Evolutionary conservation across 2,113 vertebrate species (phyloP), one percentile per base, ranked within the genome.

Genomic region (Agelaius tricolor): DNA sequence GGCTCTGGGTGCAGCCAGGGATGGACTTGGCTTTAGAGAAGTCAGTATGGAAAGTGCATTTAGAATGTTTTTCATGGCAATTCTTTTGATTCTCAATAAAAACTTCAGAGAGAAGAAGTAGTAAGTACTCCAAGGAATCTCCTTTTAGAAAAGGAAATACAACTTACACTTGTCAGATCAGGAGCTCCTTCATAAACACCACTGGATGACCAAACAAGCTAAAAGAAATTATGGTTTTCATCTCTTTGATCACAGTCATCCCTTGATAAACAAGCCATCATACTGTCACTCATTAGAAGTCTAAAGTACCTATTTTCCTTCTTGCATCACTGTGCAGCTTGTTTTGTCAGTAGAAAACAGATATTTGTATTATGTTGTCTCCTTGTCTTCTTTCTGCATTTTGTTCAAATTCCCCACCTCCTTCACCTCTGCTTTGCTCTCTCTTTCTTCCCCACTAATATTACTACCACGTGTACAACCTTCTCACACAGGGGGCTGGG

Each of bases 391-490:
- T 84, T 95, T 76, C 72, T 90, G 33, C 18, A 51, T 88, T 59
- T 85, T 83, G 28, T 33, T 87, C 47, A 72, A 87, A 85, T 59
- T 90, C 65, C 31, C 28, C 43, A 74, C 28, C 21, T 23, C 9
- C 35, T 63, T 77, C 35, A 37, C 27, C 30, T 39, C 43, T 20
- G 26, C 31, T 15, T 90, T 79, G 9, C 17, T 82, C 27, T 87
- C 44, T 75, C 28, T 65, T 63, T 89, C 37, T 85, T 80, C 65
- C 51, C 73, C 41, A 80, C 35, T 16, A 85, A 27, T 67, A 86
- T 82, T 69, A 37, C 49, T 93, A 91, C 89, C 76, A 93, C 58
- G 74, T 89, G 71, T 83, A 96, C 92, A 96, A 47, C 83, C 66
- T 94, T 93, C 69, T 87, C 77, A 88, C 51, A 93, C 30, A 91